Evolutionary conservation across 2,797 vertebrate genomes (phyloP).

Genomic region (Melanotaenia boesemani): DNA sequence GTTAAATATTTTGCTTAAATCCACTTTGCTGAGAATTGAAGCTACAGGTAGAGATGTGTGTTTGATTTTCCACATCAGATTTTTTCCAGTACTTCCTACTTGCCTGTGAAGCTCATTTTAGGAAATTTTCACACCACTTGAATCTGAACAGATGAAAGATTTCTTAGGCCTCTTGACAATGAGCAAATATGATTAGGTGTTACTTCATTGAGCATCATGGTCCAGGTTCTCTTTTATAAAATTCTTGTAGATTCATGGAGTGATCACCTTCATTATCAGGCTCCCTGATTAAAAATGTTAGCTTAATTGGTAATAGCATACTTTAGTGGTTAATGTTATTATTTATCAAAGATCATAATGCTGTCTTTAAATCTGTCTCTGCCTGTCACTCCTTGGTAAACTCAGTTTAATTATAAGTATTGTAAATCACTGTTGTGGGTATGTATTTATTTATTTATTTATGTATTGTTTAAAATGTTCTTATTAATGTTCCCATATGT

Average conservation of each 20-base stretch:
- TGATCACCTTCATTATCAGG: not conserved
- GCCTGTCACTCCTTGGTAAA: not conserved
- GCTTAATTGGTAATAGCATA: not conserved
- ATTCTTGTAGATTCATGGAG: not conserved
- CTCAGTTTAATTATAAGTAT: not conserved
- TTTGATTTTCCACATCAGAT: slow-evolving; percentile 29
- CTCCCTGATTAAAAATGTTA: not conserved
- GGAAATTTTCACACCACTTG: not conserved
- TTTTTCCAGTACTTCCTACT: slow-evolving; percentile 17
- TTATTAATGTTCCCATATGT: slow-evolving; percentile 26
- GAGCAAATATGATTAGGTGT: not conserved
- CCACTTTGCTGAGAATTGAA: slow-evolving; percentile 18
- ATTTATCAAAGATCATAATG: slow-evolving; percentile 8
- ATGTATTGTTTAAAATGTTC: slow-evolving; percentile 8
- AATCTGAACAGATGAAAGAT: slow-evolving; percentile 3
- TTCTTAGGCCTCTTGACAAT: slow-evolving; percentile 7
- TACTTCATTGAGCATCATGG: not conserved
- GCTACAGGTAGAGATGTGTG: slow-evolving; percentile 2
- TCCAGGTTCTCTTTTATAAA: slow-evolving; percentile 1
- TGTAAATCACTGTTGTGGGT: not conserved
- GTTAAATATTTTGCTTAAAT: slow-evolving; percentile 21
- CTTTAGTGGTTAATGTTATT: not conserved
- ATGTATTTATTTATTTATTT: slow-evolving; percentile 1
- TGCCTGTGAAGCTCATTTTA: not conserved
- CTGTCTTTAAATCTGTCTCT: not conserved